A percentile compares a stretch with the other conserved stretches of the same genome.
Evolutionary conservation across 2,797 vertebrate species (phyloP).

Genomic region (Agapornis canus): DNA sequence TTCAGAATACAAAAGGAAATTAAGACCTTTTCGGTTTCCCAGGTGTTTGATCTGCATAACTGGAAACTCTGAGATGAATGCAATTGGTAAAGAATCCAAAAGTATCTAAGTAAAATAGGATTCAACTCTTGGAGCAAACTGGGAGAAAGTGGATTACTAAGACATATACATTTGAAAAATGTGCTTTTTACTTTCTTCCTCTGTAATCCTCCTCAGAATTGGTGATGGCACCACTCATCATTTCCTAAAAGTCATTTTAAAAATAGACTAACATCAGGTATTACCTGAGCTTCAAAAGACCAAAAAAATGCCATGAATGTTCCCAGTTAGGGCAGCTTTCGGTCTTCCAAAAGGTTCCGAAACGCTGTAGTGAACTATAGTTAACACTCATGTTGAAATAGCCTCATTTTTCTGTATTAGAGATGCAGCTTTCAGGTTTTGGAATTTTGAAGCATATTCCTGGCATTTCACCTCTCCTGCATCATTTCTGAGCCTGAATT

Average conservation of each 20-base stretch:
- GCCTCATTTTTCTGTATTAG: not conserved
- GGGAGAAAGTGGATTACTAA: not conserved
- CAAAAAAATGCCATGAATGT: not conserved
- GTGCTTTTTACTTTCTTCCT: not conserved
- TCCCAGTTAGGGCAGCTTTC: not conserved
- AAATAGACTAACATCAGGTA: not conserved
- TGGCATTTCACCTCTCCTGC: not conserved
- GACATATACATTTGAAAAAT: not conserved
- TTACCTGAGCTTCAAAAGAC: not conserved
- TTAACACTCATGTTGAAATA: not conserved
- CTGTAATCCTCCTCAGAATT: not conserved
- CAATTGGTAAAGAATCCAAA: not conserved
- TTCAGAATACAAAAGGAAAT: constrained; percentile 15
- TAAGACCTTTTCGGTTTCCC: not conserved
- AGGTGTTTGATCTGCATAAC: constrained; percentile 3
- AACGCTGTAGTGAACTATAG: accelerated
- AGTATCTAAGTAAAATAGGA: not conserved
- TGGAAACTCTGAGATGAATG: not conserved
- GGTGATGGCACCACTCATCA: not conserved
- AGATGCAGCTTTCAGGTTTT: not conserved
- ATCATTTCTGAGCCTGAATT: not conserved
- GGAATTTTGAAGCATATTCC: not conserved
- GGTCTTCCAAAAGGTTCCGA: not conserved
- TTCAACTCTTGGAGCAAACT: not conserved
- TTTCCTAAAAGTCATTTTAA: not conserved